These are phyloP conservation scores for Buathra laborator DNA, from an alignment of 2,888 invertebrate species.

Conservation along the genomic window DNA sequence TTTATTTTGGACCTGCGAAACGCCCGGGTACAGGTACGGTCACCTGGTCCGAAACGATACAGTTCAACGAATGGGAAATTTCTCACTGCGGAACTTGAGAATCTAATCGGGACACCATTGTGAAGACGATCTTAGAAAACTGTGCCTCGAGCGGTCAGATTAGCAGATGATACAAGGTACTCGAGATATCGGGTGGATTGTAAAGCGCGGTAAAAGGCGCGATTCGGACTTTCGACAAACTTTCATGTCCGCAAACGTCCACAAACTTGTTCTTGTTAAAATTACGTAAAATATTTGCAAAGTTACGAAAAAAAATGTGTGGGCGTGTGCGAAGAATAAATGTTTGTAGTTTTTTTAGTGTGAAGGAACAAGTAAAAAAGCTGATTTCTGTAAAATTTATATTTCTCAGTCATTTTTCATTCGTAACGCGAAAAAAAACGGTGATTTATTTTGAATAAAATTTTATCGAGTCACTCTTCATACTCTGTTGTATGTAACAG, in stretches of 20 bases:
- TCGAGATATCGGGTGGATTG: not conserved
- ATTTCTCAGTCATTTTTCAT: not conserved
- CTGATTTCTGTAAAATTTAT: not conserved
- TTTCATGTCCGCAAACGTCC: too few relatives aligned
- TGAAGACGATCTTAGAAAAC: not conserved
- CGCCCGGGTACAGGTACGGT: not conserved
- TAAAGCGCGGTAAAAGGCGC: too few relatives aligned
- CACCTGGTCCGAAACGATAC: slow-evolving; percentile 13
- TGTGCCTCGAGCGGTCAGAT: not conserved
- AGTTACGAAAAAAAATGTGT: too few relatives aligned
- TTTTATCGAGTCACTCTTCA: too few relatives aligned
- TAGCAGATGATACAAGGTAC: not conserved
- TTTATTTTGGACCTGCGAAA: not conserved
- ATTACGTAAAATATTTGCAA: too few relatives aligned
- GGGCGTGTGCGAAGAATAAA: too few relatives aligned
- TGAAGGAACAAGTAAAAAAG: too few relatives aligned
- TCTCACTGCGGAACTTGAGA: slow-evolving; percentile 1
- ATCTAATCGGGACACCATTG: not conserved
- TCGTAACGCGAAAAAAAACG: not conserved
- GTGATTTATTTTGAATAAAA: not conserved
- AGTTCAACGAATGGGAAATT: not conserved
- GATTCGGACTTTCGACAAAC: too few relatives aligned
- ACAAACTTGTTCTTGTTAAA: too few relatives aligned
- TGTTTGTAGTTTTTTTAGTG: too few relatives aligned
- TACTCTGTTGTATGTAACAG: too few relatives aligned